A percentile compares a stretch with the other conserved stretches of the same genome.
Evolutionary conservation across 2,113 vertebrate species (phyloP).

Genomic region (Myocastor coypus): DNA sequence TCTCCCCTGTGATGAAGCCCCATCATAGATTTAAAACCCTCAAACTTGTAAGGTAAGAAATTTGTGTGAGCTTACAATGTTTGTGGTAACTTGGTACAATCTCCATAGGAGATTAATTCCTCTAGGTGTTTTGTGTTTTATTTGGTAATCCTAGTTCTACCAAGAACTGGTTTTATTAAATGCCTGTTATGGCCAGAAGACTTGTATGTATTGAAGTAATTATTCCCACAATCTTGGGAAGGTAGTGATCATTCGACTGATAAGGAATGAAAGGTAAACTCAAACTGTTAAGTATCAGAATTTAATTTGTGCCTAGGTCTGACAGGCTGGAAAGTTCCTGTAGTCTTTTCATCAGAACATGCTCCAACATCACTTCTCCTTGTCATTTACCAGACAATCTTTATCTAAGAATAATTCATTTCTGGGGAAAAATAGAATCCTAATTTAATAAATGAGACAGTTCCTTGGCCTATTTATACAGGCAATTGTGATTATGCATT

Average conservation of each 20-base stretch:
- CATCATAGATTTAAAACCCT: neutral
- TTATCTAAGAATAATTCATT: neutral
- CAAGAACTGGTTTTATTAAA: neutral
- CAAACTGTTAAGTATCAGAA: neutral
- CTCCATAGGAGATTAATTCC: neutral
- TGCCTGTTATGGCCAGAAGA: neutral
- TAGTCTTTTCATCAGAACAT: neutral
- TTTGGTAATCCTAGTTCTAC: neutral
- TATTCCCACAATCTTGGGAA: neutral
- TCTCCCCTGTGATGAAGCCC: neutral
- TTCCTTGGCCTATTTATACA: neutral
- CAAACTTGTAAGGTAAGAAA: neutral
- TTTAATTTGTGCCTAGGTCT: conserved; percentile 4
- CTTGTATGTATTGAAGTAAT: neutral
- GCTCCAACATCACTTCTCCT: neutral
- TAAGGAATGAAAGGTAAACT: neutral
- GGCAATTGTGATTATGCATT: neutral
- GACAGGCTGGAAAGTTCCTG: neutral
- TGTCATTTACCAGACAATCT: neutral
- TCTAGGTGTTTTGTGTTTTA: neutral
- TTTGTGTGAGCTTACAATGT: neutral
- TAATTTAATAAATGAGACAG: neutral
- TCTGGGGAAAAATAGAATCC: conserved; percentile 26
- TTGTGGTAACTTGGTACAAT: neutral
- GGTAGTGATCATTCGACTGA: neutral